Base-by-base conservation (phyloP, 1,140 invertebrate genomes). In the Platorchestia sp. region DNA sequence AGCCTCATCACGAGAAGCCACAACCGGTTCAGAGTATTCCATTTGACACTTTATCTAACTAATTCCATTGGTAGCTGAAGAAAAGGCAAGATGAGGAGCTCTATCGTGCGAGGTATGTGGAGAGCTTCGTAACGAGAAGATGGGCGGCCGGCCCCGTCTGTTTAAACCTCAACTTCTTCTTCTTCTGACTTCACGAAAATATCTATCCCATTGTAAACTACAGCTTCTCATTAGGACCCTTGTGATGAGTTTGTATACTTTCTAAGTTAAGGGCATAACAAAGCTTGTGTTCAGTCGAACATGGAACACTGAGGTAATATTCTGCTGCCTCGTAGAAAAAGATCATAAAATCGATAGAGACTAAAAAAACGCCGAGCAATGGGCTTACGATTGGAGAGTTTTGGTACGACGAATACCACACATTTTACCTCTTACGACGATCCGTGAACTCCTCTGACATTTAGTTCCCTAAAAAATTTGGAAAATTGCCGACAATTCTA, bases 11-110 rank as follows among this genome's bases (percentile, higher is more conserved):
- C 91, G 45, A 93, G 40, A 3, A 93, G 91, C 91, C 41, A 40
- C 91, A 47, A 93, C 91, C 91, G 91, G 91, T 47, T 47, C 40
- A 93, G 36, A 47, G 45, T n/a, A 27, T 93, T 93, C 91, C 40
- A 93, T 47, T 93, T 93, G 91, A 44, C 91, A 93, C 44, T 93
- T 89, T 93, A 93, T 93, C 91, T 93, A 93, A 93, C 91, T 19
- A 22, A 93, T 93, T 93, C 91, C 44, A n/a, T 47, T 93, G 45
- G 91, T 93, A 93, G 91, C 91, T 45, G 45, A 3, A 5, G 91
- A 44, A 47, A 93, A 40, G 45, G 41, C 44, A 45, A 3, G 44
- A 47, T 47, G 91, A 1, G 43, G 43, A 40, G 41, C 36, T 44
- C 45, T 40, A 45, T 93, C 45, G 91, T 93, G 45, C 44, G 6